phyloP scores from a whole-genome alignment of 1,140 invertebrate genomes.

The Proctacanthus coquilletti region DNA sequence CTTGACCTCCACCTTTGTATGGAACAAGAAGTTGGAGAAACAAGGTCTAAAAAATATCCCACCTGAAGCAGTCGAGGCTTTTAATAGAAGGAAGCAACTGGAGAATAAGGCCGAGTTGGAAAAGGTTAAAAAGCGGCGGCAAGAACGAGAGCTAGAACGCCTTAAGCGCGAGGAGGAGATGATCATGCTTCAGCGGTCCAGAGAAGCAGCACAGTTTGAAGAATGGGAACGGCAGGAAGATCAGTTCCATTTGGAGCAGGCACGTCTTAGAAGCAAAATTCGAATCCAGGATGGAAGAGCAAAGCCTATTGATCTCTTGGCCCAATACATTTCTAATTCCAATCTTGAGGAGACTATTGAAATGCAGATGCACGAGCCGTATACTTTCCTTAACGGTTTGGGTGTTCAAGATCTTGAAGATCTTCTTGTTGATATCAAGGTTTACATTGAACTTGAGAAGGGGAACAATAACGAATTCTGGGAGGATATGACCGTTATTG shows the following conservation, averaged over 20 bases:
- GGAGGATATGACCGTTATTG: constrained; percentile 93
- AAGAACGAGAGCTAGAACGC: constrained; percentile 79
- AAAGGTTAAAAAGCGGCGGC: constrained; percentile 80
- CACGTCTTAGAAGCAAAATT: constrained; percentile 77
- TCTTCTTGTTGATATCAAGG: constrained; percentile 91
- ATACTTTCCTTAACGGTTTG: constrained; percentile 86
- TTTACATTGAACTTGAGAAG: constrained; percentile 73
- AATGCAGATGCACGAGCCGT: constrained; percentile 99
- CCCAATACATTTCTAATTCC: constrained; percentile 89
- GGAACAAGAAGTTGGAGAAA: constrained; percentile 92
- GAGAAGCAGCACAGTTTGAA: constrained; percentile 87
- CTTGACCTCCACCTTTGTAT: constrained; percentile 85
- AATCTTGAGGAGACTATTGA: constrained; percentile 86
- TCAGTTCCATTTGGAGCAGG: constrained; percentile 81
- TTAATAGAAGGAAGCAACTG: constrained; percentile 74
- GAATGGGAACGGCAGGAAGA: constrained; percentile 94
- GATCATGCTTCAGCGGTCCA: constrained; percentile 71
- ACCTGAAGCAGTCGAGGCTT: constrained; percentile 67
- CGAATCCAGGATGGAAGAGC: constrained; percentile 91
- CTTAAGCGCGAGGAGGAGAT: constrained; percentile 83
- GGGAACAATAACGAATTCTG: constrained; percentile 87
- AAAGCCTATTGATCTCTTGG: constrained; percentile 95
- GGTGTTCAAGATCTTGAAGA: constrained; percentile 92
- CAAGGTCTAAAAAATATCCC: constrained; percentile 74
- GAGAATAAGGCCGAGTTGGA: constrained; percentile 81